These are phyloP conservation scores for Phaedon cochleariae DNA, from an alignment of 2,888 invertebrate species.

Conservation along the genomic window DNA sequence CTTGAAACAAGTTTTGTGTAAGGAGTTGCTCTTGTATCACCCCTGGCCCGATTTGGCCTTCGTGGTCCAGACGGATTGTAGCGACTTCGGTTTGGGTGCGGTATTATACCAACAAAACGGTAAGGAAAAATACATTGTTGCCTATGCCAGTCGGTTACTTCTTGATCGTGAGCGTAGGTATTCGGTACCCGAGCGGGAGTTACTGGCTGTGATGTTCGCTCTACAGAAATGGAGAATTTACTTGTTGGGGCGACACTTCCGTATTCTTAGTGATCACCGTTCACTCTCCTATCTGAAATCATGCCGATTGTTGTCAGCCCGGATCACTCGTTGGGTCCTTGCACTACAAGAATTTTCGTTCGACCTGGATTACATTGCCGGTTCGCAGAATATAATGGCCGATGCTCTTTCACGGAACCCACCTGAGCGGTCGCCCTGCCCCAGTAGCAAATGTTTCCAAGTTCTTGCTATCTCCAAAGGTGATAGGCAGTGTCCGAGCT, in stretches of 20 bases:
- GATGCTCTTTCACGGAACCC: neutral
- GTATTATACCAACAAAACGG: neutral
- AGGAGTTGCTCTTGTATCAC: neutral
- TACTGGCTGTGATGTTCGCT: slow-evolving; percentile 29
- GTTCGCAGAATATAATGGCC: neutral
- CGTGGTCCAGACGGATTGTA: too few species aligned
- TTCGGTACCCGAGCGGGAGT: slow-evolving; percentile 30
- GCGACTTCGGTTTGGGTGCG: neutral
- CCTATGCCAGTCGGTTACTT: neutral
- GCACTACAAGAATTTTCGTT: too few species aligned
- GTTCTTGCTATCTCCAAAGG: too few species aligned
- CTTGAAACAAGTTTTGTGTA: neutral
- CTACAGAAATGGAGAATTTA: slow-evolving; percentile 30
- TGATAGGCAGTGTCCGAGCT: too few species aligned
- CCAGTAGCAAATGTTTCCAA: too few species aligned
- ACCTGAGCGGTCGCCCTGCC: too few species aligned
- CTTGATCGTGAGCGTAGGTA: slow-evolving; percentile 27
- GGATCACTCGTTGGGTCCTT: too few species aligned
- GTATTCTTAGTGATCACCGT: too few species aligned
- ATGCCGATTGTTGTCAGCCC: too few species aligned
- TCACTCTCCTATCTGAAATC: slow-evolving; percentile 28
- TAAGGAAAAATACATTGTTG: neutral
- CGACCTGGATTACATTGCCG: neutral
- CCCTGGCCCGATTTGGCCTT: neutral
- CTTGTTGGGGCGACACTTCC: too few species aligned